Percentiles rank a stretch among this genome's conserved stretches.
Evolutionary conservation across 2,113 vertebrate genomes (phyloP).

Genomic region (Formicarius rufipectus): DNA sequence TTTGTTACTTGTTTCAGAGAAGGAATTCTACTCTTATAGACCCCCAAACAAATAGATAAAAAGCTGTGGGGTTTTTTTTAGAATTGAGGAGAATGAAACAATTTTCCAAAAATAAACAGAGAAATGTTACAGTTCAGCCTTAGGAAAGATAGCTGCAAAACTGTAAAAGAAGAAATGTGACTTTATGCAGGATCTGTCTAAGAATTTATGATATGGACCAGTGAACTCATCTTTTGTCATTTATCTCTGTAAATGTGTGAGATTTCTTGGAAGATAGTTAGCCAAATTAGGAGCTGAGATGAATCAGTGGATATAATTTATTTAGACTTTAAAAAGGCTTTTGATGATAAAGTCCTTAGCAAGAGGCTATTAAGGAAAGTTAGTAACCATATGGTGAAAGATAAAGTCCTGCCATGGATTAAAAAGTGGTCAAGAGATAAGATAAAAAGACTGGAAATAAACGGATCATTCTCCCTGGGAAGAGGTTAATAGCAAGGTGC

Average conservation of each 20-base stretch:
- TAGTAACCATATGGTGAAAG: slow-evolving; percentile 66
- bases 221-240: slow-evolving; percentile 36
- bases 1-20: neutral
- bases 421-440: slow-evolving; percentile 70
- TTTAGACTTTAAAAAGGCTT: slow-evolving; percentile 67
- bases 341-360: slow-evolving; percentile 69
- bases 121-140: neutral
- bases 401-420: slow-evolving; percentile 68
- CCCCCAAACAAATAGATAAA: neutral
- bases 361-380: slow-evolving; percentile 68
- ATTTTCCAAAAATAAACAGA: neutral
- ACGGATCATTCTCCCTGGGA: slow-evolving; percentile 57
- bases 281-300: slow-evolving; percentile 18
- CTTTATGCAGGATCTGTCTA: neutral
- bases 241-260: slow-evolving; percentile 41
- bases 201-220: slow-evolving; percentile 21
- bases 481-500: slow-evolving; percentile 67
- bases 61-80: neutral
- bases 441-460: slow-evolving; percentile 64
- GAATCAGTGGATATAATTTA: slow-evolving; percentile 64
- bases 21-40: neutral
- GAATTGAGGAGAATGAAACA: neutral
- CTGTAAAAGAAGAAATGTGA: neutral
- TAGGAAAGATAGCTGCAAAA: neutral
- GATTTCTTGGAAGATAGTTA: slow-evolving; percentile 54